Evolutionary conservation across 2,888 invertebrate species (phyloP).

Genomic region (Acanthosepion pharaonis): DNA sequence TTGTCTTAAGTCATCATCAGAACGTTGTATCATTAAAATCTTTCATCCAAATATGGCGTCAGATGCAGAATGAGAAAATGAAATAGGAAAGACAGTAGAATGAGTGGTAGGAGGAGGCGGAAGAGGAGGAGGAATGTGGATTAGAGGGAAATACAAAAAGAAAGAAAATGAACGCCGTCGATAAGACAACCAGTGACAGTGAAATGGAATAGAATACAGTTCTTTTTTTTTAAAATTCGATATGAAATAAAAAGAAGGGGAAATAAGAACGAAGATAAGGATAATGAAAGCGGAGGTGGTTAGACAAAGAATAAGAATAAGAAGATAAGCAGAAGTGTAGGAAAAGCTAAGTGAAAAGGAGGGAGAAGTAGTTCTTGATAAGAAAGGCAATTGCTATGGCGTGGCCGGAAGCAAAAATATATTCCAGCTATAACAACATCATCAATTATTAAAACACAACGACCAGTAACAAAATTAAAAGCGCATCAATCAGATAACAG

Average conservation of each 20-base stretch:
- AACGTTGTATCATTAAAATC: background rate
- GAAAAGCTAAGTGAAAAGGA: too few species aligned
- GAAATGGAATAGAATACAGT: too few species aligned
- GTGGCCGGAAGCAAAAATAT: background rate
- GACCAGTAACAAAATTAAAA: background rate
- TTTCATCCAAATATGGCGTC: background rate
- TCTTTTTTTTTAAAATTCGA: too few species aligned
- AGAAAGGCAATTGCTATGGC: background rate
- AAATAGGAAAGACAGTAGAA: background rate
- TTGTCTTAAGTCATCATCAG: background rate
- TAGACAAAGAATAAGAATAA: background rate
- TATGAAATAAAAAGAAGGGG: background rate
- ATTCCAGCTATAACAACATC: background rate
- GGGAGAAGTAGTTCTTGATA: too few species aligned
- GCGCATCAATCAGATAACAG: background rate
- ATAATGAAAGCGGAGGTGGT: background rate
- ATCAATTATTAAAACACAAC: background rate
- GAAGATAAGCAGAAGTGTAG: too few species aligned
- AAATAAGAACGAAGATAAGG: background rate
- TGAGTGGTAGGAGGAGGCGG: background rate
- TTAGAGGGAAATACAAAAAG: too few species aligned
- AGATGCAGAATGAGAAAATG: background rate
- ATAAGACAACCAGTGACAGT: too few species aligned
- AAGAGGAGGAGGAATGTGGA: too few species aligned
- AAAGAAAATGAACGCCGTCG: too few species aligned